Evolutionary conservation across 1,140 invertebrate genomes (phyloP).

Genomic region (Bicyclus anynana): DNA sequence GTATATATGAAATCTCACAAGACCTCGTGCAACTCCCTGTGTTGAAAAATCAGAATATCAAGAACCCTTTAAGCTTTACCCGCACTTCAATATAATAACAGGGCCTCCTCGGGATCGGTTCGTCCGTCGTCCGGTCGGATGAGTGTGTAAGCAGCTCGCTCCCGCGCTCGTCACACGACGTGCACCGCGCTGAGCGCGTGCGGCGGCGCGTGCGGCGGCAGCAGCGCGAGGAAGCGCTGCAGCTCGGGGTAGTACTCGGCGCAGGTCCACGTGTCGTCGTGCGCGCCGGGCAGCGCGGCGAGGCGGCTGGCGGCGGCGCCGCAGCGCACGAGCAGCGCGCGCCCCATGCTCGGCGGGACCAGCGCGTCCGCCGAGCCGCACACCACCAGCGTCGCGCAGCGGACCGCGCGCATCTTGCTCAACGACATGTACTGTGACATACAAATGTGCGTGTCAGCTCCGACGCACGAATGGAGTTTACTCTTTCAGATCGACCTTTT

Average conservation of each 20-base stretch:
- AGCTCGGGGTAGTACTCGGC: slow-evolving; percentile 58
- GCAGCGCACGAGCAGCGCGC: slow-evolving; percentile 84
- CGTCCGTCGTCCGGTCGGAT: no score
- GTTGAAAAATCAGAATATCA: no score
- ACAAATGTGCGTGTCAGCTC: no score
- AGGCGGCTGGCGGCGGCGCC: slow-evolving; percentile 84
- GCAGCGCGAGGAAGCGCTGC: slow-evolving; percentile 53
- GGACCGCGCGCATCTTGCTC: slow-evolving; percentile 82
- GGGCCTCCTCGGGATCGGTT: no score
- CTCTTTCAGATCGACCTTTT: no score
- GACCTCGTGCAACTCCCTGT: no score
- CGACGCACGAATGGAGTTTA: no score
- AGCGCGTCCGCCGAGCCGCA: slow-evolving; percentile 89
- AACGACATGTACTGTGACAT: slow-evolving; percentile 84
- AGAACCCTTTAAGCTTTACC: no score
- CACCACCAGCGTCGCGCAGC: slow-evolving; percentile 86
- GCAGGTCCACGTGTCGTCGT: slow-evolving; percentile 91
- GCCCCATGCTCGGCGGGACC: slow-evolving; percentile 91
- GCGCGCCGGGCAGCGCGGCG: slow-evolving; percentile 86
- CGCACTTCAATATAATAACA: no score
- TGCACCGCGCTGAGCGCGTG: slow-evolving; percentile 3
- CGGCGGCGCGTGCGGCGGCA: slow-evolving; percentile 33
- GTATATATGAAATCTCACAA: no score
- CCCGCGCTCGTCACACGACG: slow-evolving; percentile 1
- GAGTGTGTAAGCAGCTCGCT: background rate